phyloP scores from a whole-genome alignment of 1,140 invertebrate species.

The Drosophila subpulchrella region DNA sequence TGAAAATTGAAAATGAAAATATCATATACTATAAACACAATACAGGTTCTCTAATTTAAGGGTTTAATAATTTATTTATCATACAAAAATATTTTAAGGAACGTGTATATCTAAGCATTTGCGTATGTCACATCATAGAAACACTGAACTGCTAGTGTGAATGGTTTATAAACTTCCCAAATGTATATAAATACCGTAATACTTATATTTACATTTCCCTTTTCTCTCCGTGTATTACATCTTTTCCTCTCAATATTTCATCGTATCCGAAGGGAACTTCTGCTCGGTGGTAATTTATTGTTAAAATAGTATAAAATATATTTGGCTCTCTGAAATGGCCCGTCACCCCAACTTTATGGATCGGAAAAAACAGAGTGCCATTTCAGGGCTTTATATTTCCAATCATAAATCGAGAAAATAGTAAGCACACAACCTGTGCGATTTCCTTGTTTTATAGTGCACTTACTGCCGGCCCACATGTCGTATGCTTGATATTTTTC shows the following conservation, averaged over 20 bases:
- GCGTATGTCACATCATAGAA: no score
- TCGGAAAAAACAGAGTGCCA: neutral
- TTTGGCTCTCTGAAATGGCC: conserved; percentile 28
- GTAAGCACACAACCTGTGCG: conserved; percentile 15
- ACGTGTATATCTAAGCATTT: no score
- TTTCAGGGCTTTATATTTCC: conserved; percentile 1
- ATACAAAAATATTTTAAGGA: no score
- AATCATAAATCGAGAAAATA: conserved; percentile 35
- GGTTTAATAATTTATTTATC: no score
- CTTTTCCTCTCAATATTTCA: conserved; percentile 59
- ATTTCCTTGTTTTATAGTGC: conserved; percentile 14
- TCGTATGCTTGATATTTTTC: conserved; percentile 69
- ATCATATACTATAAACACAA: no score
- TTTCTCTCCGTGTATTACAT: neutral
- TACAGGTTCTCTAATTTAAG: no score
- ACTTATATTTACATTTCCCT: neutral
- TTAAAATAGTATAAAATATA: conserved; percentile 68
- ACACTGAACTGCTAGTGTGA: no score
- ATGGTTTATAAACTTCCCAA: no score
- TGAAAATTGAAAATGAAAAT: neutral
- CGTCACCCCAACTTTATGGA: neutral
- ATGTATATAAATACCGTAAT: no score
- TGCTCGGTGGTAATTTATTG: conserved; percentile 56
- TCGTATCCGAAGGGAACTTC: neutral
- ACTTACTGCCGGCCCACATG: conserved; percentile 24